phyloP scores from a whole-genome alignment of 2,113 vertebrate species.

The Mystacornis crossleyi region DNA sequence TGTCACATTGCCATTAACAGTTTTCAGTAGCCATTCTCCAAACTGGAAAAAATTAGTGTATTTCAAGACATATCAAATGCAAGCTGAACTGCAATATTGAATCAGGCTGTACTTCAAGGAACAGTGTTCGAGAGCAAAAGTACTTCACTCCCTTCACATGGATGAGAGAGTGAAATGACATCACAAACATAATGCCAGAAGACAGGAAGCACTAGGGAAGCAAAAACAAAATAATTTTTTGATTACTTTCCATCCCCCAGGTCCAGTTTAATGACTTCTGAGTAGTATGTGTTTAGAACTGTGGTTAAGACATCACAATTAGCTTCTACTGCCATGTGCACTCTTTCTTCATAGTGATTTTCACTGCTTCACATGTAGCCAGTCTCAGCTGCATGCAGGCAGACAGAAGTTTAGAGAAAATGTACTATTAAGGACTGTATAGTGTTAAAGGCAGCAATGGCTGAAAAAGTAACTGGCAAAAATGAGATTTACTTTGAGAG shows the following conservation, averaged over 20 bases:
- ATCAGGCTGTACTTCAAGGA: background rate
- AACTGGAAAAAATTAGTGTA: background rate
- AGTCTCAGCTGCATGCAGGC: background rate
- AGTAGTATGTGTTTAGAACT: background rate
- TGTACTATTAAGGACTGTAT: background rate
- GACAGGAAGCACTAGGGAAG: background rate
- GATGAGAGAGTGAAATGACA: background rate
- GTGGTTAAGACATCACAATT: background rate
- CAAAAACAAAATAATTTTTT: background rate
- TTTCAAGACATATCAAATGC: background rate
- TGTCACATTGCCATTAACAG: background rate
- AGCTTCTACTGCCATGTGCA: background rate
- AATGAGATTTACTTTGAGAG: background rate
- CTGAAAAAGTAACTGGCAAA: background rate
- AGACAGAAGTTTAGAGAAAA: background rate
- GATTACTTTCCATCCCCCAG: background rate
- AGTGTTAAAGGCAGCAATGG: background rate
- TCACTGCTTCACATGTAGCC: background rate
- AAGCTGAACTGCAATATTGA: background rate
- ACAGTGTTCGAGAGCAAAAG: background rate
- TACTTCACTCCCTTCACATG: background rate
- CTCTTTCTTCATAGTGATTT: background rate
- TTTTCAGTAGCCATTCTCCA: background rate
- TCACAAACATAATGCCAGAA: background rate
- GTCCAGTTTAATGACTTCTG: background rate